phyloP scores from a whole-genome alignment of 2,113 vertebrate genomes.

The Odocoileus virginianus region DNA sequence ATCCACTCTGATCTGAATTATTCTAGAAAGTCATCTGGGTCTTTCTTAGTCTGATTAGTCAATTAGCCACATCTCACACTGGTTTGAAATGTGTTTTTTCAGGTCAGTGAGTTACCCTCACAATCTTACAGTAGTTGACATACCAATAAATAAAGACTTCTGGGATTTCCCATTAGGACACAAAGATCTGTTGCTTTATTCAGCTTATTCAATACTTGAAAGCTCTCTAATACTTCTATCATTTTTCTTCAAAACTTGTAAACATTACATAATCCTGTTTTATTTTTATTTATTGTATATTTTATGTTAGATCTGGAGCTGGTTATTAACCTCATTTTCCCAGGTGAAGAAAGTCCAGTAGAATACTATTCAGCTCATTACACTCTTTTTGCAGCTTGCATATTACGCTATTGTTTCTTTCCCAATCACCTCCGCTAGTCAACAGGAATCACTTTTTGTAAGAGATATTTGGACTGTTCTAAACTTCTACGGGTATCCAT shows the following conservation, averaged over 20 bases:
- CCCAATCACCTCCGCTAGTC: background rate
- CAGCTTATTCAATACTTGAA: constrained; percentile 14
- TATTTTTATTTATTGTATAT: background rate
- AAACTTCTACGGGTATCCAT: background rate
- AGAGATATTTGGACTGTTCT: background rate
- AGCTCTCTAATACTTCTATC: background rate
- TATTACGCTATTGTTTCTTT: background rate
- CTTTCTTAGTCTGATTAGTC: constrained; percentile 59
- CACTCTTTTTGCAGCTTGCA: background rate
- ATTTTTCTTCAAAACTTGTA: constrained; percentile 18
- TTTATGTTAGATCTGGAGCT: background rate
- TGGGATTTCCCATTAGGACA: background rate
- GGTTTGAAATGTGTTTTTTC: constrained; percentile 53
- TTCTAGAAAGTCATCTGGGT: constrained; percentile 57
- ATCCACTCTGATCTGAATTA: constrained; percentile 49
- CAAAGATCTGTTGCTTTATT: background rate
- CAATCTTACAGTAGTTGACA: constrained; percentile 20
- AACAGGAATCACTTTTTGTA: background rate
- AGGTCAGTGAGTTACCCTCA: constrained; percentile 45
- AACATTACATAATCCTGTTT: background rate
- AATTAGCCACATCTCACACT: constrained; percentile 46
- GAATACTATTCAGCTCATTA: background rate
- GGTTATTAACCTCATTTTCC: background rate
- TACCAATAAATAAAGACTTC: constrained; percentile 46
- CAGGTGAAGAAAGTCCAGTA: background rate